Conservation (phyloP, 2,113 vertebrate species). For the Solea solea region DNA sequence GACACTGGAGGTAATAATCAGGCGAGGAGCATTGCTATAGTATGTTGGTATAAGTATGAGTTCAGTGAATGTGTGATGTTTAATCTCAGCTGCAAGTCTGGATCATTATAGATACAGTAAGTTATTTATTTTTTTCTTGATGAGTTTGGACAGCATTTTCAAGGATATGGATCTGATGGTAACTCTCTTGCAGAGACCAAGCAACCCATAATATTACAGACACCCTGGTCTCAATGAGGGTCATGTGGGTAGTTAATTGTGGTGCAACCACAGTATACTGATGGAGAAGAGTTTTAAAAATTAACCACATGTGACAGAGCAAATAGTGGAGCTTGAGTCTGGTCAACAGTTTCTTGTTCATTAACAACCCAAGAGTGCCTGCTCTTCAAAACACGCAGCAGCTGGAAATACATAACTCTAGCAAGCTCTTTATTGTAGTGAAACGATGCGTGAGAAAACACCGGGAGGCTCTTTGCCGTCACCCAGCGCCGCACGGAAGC, state of each 20-base stretch:
- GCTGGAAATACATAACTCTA: neutral
- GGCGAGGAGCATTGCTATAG: neutral
- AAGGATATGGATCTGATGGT: neutral
- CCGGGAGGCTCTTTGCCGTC: conserved; percentile 89
- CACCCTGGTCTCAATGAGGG: neutral
- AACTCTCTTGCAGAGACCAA: neutral
- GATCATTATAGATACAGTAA: no score
- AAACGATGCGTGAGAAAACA: conserved; percentile 89
- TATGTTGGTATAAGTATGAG: neutral
- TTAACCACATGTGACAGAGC: neutral
- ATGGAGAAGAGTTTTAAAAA: neutral
- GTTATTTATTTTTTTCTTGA: neutral
- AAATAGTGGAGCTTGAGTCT: neutral
- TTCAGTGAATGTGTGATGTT: neutral
- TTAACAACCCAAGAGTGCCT: conserved; percentile 13
- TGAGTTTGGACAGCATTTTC: neutral
- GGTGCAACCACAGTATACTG: neutral
- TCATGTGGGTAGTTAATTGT: neutral
- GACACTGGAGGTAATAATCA: neutral
- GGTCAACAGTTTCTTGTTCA: conserved; percentile 2
- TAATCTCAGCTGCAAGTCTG: neutral
- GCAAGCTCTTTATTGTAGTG: conserved; percentile 73
- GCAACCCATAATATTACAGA: neutral
- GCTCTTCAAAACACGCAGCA: conserved; percentile 19
- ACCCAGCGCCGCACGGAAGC: conserved; percentile 87